Percentiles rank a stretch among this genome's conserved stretches.
These are phyloP conservation scores for Hipparchia semele DNA, from an alignment of 2,888 invertebrate species.

Conservation along the genomic window DNA sequence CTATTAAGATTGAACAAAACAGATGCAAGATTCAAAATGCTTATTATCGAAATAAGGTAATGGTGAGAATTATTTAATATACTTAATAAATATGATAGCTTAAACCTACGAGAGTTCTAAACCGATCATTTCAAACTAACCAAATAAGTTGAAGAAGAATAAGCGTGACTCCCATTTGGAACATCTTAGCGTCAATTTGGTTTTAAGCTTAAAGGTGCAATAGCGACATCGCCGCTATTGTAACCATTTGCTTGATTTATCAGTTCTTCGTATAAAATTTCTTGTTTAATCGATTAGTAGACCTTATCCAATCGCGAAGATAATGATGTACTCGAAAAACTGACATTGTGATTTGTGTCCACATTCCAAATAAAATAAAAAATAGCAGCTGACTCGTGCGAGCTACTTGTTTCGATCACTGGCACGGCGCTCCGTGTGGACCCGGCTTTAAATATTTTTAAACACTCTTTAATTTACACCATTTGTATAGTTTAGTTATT, in stretches of 20 bases:
- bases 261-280: background rate
- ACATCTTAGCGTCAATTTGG: background rate
- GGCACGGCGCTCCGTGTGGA: background rate
- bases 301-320: background rate
- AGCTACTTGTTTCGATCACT: background rate
- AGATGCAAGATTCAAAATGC: too few species aligned
- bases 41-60: too few species aligned
- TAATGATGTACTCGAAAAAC: background rate
- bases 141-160: too few species aligned
- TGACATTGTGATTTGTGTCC: background rate
- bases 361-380: background rate
- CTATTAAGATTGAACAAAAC: too few species aligned
- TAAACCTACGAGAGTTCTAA: too few species aligned
- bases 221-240: background rate
- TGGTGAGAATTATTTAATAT: too few species aligned
- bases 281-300: too few species aligned
- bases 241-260: background rate
- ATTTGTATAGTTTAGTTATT: conserved; percentile 45
- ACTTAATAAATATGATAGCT: too few species aligned
- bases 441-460: conserved; percentile 43
- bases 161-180: background rate
- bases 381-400: background rate
- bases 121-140: too few species aligned
- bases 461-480: conserved; percentile 42
- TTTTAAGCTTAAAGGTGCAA: background rate